Evolutionary conservation across 2,113 vertebrate species (phyloP).

Genomic region (Menura novaehollandiae): DNA sequence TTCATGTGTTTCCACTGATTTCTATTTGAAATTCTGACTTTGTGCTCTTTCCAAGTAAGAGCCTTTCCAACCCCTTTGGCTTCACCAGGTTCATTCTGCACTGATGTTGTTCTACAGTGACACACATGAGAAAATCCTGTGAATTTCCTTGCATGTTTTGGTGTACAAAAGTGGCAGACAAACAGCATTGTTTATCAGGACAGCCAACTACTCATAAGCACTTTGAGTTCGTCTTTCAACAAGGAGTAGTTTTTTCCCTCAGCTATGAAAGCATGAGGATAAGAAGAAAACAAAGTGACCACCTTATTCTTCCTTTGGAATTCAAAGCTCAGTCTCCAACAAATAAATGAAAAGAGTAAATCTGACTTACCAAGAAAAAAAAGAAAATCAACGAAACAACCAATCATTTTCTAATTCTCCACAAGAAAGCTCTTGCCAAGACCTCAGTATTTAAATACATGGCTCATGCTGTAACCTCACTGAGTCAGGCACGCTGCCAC

Average conservation of each 20-base stretch:
- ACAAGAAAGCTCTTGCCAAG: not conserved
- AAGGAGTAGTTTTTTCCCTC: not conserved
- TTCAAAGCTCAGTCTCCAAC: not conserved
- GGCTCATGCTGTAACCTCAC: not conserved
- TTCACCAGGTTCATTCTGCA: not conserved
- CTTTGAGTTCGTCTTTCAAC: not conserved
- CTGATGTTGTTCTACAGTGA: fast-evolving
- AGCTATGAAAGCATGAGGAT: fast-evolving
- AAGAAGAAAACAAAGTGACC: not conserved
- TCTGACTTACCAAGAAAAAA: not conserved
- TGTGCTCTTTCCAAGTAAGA: not conserved
- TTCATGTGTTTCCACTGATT: not conserved
- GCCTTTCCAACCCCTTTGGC: not conserved
- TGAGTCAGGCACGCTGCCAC: not conserved
- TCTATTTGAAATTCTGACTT: not conserved
- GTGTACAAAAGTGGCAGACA: not conserved
- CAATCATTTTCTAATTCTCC: not conserved
- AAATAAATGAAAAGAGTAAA: not conserved
- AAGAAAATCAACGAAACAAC: fast-evolving
- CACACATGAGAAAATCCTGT: not conserved
- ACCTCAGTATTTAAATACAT: not conserved
- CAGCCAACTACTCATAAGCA: not conserved
- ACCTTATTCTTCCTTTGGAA: not conserved
- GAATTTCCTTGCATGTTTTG: not conserved
- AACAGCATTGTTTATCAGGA: not conserved